These are phyloP conservation scores for Epinephelus lanceolatus DNA, from an alignment of 2,113 vertebrate genomes.

Conservation along the genomic window DNA sequence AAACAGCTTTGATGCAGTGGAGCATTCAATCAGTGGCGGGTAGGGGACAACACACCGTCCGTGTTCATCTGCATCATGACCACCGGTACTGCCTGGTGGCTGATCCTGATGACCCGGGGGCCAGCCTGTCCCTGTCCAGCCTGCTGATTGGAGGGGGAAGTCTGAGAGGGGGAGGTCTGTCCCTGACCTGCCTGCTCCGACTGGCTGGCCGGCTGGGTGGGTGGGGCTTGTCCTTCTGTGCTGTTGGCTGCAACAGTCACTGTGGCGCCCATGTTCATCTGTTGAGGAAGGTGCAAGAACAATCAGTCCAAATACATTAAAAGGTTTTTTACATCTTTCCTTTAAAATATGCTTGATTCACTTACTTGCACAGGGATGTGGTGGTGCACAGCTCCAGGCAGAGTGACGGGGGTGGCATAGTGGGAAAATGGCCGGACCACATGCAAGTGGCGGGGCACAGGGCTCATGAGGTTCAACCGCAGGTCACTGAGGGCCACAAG, in stretches of 20 bases:
- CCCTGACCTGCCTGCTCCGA: conserved; percentile 83
- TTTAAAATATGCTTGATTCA: neutral
- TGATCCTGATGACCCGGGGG: conserved; percentile 92
- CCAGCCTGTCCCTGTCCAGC: conserved; percentile 81
- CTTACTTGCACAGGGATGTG: conserved; percentile 90
- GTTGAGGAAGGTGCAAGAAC: neutral
- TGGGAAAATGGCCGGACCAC: conserved; percentile 93
- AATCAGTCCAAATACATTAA: neutral
- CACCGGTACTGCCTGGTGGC: conserved; percentile 92
- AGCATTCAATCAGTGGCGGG: conserved; percentile 74
- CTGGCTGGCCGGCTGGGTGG: conserved; percentile 75
- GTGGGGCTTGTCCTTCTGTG: conserved; percentile 80
- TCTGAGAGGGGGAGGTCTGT: conserved; percentile 82
- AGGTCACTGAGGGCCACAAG: conserved; percentile 92
- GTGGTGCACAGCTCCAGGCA: conserved; percentile 88
- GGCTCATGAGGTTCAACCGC: conserved; percentile 89
- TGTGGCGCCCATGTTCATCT: conserved; percentile 93
- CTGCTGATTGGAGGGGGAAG: conserved; percentile 80
- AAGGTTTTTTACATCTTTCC: neutral
- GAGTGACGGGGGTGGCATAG: conserved; percentile 88
- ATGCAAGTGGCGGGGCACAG: conserved; percentile 90
- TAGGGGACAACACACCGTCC: conserved; percentile 84
- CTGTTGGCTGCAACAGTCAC: conserved; percentile 89
- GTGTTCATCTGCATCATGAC: conserved; percentile 98
- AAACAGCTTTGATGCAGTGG: conserved; percentile 5